Evolutionary conservation across 1,140 invertebrate species (phyloP).

Genomic region (Drosophila guanche): DNA sequence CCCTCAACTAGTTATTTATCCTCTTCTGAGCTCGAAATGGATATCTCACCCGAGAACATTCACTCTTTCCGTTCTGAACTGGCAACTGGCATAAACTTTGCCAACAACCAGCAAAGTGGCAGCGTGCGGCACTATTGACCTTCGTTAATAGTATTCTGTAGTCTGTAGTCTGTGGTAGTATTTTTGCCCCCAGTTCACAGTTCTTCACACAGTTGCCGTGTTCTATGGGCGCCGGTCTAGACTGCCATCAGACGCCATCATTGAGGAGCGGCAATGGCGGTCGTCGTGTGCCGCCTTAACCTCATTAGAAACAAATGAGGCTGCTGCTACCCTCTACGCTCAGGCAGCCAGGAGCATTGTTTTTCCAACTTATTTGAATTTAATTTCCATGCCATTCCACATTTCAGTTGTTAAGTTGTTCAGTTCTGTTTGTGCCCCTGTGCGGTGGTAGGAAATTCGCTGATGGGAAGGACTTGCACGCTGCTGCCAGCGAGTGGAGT

Average conservation of each 20-base stretch:
- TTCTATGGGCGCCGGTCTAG: slow-evolving; percentile 47
- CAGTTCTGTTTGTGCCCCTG: slow-evolving; percentile 23
- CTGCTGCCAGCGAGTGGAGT: not conserved
- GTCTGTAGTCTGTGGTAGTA: slow-evolving; percentile 14
- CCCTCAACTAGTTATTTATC: too few species aligned
- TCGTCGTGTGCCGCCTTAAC: slow-evolving; percentile 57
- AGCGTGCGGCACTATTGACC: slow-evolving; percentile 50
- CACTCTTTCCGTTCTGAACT: slow-evolving; percentile 20
- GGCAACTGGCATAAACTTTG: slow-evolving; percentile 28
- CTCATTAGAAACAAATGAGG: slow-evolving; percentile 72
- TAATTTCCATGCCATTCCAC: slow-evolving; percentile 54
- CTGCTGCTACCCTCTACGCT: not conserved
- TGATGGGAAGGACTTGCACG: not conserved
- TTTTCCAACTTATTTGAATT: slow-evolving; percentile 75
- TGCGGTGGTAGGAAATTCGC: not conserved
- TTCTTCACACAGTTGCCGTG: too few species aligned
- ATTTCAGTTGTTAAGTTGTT: slow-evolving; percentile 38
- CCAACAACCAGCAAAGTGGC: slow-evolving; percentile 15
- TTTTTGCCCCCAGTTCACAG: slow-evolving; percentile 38
- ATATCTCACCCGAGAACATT: slow-evolving; percentile 28
- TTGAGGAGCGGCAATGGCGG: slow-evolving; percentile 55
- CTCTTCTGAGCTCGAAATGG: slow-evolving; percentile 5
- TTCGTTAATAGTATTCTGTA: slow-evolving; percentile 52
- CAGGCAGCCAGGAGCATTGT: slow-evolving; percentile 37
- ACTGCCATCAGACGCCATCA: slow-evolving; percentile 63